Evolutionary conservation across 2,113 vertebrate species (phyloP).

Genomic region (Orycteropus afer): DNA sequence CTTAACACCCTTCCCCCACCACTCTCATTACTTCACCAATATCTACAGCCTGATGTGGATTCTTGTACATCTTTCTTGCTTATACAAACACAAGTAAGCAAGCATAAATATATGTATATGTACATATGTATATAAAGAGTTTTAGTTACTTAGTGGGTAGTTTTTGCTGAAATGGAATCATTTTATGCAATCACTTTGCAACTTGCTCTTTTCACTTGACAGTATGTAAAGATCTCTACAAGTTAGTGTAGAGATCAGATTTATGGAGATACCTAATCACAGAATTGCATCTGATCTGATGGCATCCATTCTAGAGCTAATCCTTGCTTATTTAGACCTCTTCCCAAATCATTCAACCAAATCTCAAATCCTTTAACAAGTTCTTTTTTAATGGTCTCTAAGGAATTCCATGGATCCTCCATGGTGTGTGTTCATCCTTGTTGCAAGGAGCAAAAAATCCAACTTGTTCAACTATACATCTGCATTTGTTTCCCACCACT

Average conservation of each 20-base stretch:
- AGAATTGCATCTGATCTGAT: background rate
- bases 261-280: background rate
- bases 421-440: background rate
- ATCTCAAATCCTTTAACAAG: background rate
- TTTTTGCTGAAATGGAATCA: background rate
- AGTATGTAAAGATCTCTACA: background rate
- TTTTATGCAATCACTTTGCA: background rate
- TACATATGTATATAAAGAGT: background rate
- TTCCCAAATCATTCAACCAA: background rate
- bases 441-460: background rate
- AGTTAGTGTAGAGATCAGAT: background rate
- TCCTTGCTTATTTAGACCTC: background rate
- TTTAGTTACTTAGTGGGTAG: background rate
- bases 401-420: background rate
- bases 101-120: background rate
- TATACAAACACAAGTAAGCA: background rate
- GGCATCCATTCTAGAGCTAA: background rate
- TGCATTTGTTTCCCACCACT: background rate
- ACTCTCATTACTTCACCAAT: background rate
- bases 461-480: background rate
- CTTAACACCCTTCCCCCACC: background rate
- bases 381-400: background rate
- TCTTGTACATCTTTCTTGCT: background rate
- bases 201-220: background rate
- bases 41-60: background rate